Percentiles rank a stretch among this genome's conserved stretches.
phyloP scores from a whole-genome alignment of 64 coral and sea anemone species.

The Montipora efflorescens region DNA sequence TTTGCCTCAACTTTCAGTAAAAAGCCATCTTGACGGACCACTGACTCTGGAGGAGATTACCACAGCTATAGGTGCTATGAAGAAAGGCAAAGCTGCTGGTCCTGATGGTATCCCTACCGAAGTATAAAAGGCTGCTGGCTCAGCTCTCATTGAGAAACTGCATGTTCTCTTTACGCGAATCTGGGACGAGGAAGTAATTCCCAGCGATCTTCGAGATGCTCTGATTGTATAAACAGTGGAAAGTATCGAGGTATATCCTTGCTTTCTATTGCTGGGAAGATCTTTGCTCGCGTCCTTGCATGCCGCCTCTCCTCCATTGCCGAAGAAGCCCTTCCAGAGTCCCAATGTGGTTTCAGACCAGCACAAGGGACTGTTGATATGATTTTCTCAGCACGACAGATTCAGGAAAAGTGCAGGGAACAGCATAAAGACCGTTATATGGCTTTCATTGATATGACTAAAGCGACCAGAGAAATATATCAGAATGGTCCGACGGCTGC shows the following conservation, averaged over 20 bases:
- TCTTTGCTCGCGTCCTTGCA: conserved; percentile 19
- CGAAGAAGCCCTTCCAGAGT: background rate
- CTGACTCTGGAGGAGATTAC: too few relatives aligned
- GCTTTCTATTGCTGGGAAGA: conserved; percentile 47
- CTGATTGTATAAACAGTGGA: background rate
- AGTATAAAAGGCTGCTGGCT: conserved; percentile 1
- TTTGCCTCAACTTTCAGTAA: too few relatives aligned
- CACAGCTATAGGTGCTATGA: too few relatives aligned
- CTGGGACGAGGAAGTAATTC: background rate
- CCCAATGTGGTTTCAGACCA: conserved; percentile 11
- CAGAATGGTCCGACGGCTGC: conserved; percentile 13
- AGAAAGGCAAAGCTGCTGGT: conserved; percentile 16
- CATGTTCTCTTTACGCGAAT: background rate
- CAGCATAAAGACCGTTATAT: conserved; percentile 2
- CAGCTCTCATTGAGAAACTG: background rate
- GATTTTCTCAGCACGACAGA: conserved; percentile 32
- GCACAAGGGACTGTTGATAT: conserved; percentile 7
- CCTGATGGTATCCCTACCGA: conserved; percentile 13
- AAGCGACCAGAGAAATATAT: background rate
- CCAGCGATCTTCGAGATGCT: conserved; percentile 19
- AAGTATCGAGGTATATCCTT: conserved; percentile 42
- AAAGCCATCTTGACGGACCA: too few relatives aligned
- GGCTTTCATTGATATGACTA: conserved; percentile 39
- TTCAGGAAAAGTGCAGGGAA: conserved; percentile 40
- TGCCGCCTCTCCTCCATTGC: background rate